phyloP scores from a whole-genome alignment of 1,140 invertebrate species.

The Sycophaga agraensis region DNA sequence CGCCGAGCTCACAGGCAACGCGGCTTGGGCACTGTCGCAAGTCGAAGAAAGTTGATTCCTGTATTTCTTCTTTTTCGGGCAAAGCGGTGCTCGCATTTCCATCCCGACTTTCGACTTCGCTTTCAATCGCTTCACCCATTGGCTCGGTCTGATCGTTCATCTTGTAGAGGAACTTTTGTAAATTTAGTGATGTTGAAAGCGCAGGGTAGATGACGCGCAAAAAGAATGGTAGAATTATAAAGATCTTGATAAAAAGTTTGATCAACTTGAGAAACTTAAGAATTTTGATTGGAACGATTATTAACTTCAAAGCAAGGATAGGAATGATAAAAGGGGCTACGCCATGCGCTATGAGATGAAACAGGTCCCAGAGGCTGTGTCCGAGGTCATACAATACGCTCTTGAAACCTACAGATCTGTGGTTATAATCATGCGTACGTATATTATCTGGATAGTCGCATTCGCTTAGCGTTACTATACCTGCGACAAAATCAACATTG shows the following conservation, averaged over 20 bases:
- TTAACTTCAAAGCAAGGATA: slow-evolving; percentile 34
- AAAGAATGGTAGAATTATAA: slow-evolving; percentile 40
- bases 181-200: slow-evolving; percentile 23
- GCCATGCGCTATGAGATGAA: slow-evolving; percentile 29
- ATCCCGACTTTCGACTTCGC: slow-evolving; percentile 13
- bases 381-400: slow-evolving; percentile 13
- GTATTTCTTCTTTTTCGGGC: not conserved
- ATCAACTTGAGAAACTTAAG: slow-evolving; percentile 40
- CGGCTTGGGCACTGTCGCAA: slow-evolving; percentile 35
- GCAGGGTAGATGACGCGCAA: slow-evolving; percentile 34
- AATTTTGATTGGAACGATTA: slow-evolving; percentile 38
- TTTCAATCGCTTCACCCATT: slow-evolving; percentile 11
- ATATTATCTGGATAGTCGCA: slow-evolving; percentile 6
- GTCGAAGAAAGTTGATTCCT: not conserved
- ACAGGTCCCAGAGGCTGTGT: slow-evolving; percentile 32
- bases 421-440: too few relatives aligned
- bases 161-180: slow-evolving; percentile 9
- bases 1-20: slow-evolving; percentile 38
- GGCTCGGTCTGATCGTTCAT: slow-evolving; percentile 30
- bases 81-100: not conserved
- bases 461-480: not conserved
- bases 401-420: too few relatives aligned
- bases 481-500: too few relatives aligned
- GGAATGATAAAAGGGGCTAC: slow-evolving; percentile 36
- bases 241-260: slow-evolving; percentile 38